Evolutionary conservation across 2,113 vertebrate species (phyloP).

Genomic region (Empidonax alnorum): DNA sequence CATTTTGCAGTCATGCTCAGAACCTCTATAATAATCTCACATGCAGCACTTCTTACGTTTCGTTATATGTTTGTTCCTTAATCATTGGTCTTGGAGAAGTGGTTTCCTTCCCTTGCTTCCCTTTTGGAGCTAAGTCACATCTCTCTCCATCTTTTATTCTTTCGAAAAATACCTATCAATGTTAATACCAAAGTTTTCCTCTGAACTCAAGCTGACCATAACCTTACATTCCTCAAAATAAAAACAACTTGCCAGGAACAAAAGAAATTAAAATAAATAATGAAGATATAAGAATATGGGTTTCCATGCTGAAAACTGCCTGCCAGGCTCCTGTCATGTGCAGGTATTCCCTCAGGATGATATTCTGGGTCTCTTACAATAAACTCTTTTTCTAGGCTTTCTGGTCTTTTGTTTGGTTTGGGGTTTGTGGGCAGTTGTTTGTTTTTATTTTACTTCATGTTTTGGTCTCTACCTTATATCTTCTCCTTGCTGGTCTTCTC

Average conservation of each 20-base stretch:
- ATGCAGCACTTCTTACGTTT: background rate
- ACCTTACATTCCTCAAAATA: background rate
- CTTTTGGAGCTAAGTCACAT: background rate
- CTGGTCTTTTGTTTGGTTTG: background rate
- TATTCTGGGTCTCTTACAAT: background rate
- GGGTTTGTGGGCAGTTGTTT: background rate
- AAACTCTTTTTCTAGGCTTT: background rate
- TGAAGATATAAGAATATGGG: background rate
- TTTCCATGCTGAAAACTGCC: background rate
- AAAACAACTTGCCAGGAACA: background rate
- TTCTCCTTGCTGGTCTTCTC: background rate
- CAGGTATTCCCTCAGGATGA: background rate
- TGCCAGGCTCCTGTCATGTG: background rate
- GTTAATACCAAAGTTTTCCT: background rate
- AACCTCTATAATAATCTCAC: background rate
- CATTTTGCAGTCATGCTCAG: background rate
- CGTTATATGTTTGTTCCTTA: slow-evolving; percentile 3
- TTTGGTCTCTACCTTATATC: background rate
- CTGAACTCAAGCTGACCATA: background rate
- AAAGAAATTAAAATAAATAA: background rate
- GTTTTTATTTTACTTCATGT: background rate
- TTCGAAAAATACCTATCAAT: background rate
- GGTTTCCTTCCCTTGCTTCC: background rate
- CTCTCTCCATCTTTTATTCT: background rate
- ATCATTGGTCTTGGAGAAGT: background rate